These are phyloP conservation scores for Harpegnathos saltator DNA, from an alignment of 1,140 invertebrate genomes.

Conservation along the genomic window DNA sequence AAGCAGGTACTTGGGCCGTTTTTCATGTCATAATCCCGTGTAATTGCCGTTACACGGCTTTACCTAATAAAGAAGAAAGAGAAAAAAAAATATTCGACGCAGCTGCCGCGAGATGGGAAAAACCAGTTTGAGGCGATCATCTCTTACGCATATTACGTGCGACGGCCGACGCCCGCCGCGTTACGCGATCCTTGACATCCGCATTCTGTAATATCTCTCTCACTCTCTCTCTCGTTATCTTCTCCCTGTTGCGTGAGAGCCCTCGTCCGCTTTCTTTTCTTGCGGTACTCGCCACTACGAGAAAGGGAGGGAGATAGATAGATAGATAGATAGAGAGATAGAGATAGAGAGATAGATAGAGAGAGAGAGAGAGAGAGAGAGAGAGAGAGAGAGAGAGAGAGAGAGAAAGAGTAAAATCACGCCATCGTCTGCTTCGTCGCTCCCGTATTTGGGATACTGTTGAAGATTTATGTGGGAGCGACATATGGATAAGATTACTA, in stretches of 20 bases:
- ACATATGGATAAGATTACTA: slow-evolving; percentile 63
- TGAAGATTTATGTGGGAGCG: slow-evolving; percentile 51
- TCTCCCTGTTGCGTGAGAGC: no score
- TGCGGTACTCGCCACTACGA: not conserved
- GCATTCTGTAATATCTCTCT: slow-evolving; percentile 33
- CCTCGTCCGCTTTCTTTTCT: slow-evolving; percentile 3
- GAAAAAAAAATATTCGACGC: slow-evolving; percentile 55
- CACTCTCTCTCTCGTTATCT: not conserved
- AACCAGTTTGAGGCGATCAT: slow-evolving; percentile 68
- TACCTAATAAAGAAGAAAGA: slow-evolving; percentile 78
- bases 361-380: no score
- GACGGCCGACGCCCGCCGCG: slow-evolving; percentile 29
- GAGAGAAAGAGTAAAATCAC: slow-evolving; percentile 25
- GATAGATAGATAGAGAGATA: no score
- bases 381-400: no score
- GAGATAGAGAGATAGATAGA: no score
- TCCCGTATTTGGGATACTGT: slow-evolving; percentile 5
- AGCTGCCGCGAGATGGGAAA: slow-evolving; percentile 38
- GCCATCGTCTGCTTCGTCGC: not conserved
- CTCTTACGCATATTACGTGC: slow-evolving; percentile 65
- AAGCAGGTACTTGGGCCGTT: slow-evolving; percentile 40
- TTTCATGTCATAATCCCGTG: slow-evolving; percentile 65
- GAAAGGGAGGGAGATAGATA: no score
- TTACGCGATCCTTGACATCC: slow-evolving; percentile 51
- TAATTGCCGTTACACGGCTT: slow-evolving; percentile 79